phyloP scores from a whole-genome alignment of 2,888 invertebrate genomes.

The Chrysolina oricalcia region DNA sequence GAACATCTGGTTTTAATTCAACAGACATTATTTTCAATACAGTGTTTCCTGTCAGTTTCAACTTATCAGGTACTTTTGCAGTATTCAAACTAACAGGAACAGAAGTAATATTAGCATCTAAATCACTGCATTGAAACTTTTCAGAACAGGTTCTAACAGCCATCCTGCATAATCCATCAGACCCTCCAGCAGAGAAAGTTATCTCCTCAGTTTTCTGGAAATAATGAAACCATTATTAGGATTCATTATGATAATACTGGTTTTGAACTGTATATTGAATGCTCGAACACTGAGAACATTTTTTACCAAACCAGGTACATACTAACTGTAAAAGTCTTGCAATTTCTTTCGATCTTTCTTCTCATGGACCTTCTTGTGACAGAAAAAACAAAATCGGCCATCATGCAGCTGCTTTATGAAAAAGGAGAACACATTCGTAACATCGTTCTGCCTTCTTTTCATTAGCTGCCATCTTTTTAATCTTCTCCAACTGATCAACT shows the following conservation, averaged over 20 bases:
- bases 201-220: too few relatives aligned
- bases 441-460: neutral
- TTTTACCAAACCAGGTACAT: too few relatives aligned
- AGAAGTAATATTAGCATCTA: neutral
- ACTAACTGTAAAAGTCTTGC: too few relatives aligned
- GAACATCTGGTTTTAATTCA: neutral
- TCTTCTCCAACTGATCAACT: neutral
- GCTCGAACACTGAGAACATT: constrained; percentile 20
- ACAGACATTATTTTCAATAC: neutral
- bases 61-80: neutral
- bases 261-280: neutral
- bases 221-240: neutral
- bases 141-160: neutral
- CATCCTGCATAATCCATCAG: neutral
- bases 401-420: neutral
- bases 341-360: constrained; percentile 4
- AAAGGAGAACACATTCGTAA: neutral
- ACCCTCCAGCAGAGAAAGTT: neutral
- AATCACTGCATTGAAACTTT: neutral
- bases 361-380: neutral
- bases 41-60: neutral
- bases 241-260: constrained; percentile 2
- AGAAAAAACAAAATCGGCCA: constrained; percentile 10
- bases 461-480: neutral
- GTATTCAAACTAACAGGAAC: neutral